Percentiles rank a stretch among this genome's conserved stretches.
Conservation (phyloP, 2,888 invertebrate species). For the Yponomeuta evonymella region DNA sequence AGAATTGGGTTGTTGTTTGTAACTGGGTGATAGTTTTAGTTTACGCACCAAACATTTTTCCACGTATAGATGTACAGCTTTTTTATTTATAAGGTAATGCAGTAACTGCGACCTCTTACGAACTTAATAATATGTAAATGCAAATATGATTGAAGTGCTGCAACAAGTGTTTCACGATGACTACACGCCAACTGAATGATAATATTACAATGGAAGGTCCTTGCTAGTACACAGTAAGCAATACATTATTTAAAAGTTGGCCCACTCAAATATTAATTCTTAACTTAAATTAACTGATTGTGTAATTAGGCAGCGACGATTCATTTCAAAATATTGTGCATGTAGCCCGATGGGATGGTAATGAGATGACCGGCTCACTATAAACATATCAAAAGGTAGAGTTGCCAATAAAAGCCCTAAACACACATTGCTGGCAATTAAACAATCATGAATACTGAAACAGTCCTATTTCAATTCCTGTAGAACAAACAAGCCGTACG, state of each 20-base stretch:
- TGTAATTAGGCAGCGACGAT: neutral
- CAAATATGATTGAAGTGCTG: neutral
- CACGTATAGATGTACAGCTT: neutral
- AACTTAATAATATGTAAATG: neutral
- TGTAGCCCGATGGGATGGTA: neutral
- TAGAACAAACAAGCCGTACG: neutral
- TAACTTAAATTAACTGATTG: slow-evolving; percentile 31
- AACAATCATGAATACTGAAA: neutral
- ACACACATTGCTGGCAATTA: neutral
- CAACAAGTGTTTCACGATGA: neutral
- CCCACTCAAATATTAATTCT: slow-evolving; percentile 43
- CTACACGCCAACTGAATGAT: neutral
- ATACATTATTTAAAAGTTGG: slow-evolving; percentile 24
- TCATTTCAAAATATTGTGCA: neutral
- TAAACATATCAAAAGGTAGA: neutral
- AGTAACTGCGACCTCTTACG: neutral
- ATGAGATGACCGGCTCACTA: neutral
- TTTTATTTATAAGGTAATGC: neutral
- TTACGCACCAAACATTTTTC: neutral
- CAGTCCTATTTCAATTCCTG: slow-evolving; percentile 1
- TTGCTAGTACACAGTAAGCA: neutral
- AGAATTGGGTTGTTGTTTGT: slow-evolving; percentile 25
- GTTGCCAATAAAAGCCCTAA: neutral
- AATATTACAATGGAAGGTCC: neutral
- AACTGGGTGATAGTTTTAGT: neutral